These are phyloP conservation scores for Bubo bubo DNA, from an alignment of 2,113 vertebrate species.

Conservation along the genomic window DNA sequence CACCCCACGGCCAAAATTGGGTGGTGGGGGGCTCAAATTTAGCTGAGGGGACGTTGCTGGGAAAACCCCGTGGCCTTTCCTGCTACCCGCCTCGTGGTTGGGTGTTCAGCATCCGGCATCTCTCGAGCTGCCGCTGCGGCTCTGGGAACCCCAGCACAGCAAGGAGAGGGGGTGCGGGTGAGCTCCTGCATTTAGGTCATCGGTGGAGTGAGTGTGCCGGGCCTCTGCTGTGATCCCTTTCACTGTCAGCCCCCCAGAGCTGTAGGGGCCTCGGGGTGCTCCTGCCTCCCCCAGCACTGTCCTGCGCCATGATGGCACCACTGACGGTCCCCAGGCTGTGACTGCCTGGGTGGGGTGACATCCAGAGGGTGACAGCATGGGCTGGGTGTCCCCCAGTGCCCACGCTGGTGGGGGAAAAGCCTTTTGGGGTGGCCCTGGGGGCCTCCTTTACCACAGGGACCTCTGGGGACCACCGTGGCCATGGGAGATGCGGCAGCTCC, in stretches of 20 bases:
- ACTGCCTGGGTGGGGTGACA: not conserved
- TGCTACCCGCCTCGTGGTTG: fast-evolving
- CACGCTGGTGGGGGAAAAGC: too few species aligned
- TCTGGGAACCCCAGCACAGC: fast-evolving
- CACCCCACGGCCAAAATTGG: not conserved
- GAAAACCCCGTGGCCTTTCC: not conserved
- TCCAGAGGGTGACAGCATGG: not conserved
- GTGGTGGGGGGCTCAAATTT: fast-evolving
- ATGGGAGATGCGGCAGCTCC: fast-evolving
- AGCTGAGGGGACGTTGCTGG: fast-evolving
- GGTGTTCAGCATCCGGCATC: not conserved
- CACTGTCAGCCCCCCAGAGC: not conserved
- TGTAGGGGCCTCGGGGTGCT: not conserved
- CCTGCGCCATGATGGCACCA: fast-evolving
- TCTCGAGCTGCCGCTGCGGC: not conserved
- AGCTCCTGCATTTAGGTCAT: not conserved
- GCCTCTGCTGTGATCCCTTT: not conserved
- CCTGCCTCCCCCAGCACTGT: not conserved
- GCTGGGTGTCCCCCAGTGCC: not conserved
- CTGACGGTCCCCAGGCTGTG: not conserved
- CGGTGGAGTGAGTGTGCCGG: not conserved
- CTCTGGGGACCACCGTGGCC: fast-evolving
- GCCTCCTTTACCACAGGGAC: not conserved
- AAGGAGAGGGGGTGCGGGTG: fast-evolving
- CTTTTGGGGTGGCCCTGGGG: not conserved